Evolutionary conservation across 2,797 vertebrate species (phyloP), one percentile per base, ranked within the genome.

Genomic region (Octomys mimax): DNA sequence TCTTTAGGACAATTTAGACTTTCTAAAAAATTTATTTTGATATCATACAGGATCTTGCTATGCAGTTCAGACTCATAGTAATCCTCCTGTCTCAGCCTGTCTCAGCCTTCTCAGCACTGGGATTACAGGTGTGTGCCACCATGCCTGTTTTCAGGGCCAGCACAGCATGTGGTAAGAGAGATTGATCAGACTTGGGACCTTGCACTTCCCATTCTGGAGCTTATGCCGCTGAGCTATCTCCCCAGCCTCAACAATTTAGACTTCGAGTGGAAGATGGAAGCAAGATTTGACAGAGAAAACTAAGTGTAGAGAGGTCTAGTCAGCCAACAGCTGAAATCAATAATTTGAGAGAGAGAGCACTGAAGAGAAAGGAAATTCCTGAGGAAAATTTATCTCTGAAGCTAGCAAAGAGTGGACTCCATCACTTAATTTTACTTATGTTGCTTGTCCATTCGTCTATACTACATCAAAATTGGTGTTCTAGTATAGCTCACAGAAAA

Each of bases 361-460:
- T 18, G 31, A 95, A 10, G 19, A 73, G 18, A 81, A 79, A 71
- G 68, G 42, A 89, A 77, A 94, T 75, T 70, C 21, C 33, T n/a
- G 66, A n/a, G 54, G 49, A 79, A 94, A 91, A 80, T 66, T 70
- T 84, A 66, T 87, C 61, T 81, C 82, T 71, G 26, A 46, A 88
- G 83, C 64, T 64, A 79, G 14, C 5, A 12, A 95, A 93, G 86
- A 64, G 59, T 22, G 14, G 22, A 46, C 36, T 61, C 66, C 61
- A 0, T 70, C 39, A 93, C 78, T 96, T 92, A 66, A 85, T 18
- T 89, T 59, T 28, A 0, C 36, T 68, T 24, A 3, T 78, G 16
- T 21, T 73, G 42, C 46, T 59, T 87, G 39, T 87, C 73, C 5
- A 39, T 6, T 14, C 0, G 54, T 14, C 61, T 54, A 57, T 1